phyloP scores from a whole-genome alignment of 2,888 invertebrate species.

The Biston betularia region DNA sequence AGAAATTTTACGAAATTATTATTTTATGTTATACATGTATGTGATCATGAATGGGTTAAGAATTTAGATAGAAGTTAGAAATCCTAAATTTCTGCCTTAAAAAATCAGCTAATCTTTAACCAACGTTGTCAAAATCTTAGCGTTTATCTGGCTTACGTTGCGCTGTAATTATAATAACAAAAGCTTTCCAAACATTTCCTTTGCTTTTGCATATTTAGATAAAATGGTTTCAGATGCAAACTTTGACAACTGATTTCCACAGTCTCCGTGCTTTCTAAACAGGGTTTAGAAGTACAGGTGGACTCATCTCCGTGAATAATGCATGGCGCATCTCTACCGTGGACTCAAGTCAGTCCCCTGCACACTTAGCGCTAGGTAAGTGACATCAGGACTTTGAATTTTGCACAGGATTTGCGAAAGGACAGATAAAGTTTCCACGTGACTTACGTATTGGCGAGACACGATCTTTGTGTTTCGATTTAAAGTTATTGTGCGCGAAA shows the following conservation, averaged over 20 bases:
- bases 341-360: constrained; percentile 38
- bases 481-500: constrained; percentile 11
- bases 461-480: constrained; percentile 13
- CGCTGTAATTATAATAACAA: no score
- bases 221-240: background rate
- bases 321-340: constrained; percentile 45
- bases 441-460: constrained; percentile 14
- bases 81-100: no score
- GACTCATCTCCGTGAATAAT: constrained; percentile 51
- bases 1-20: no score
- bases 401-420: constrained; percentile 18
- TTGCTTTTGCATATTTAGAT: no score
- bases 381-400: constrained; percentile 36
- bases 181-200: no score
- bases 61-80: no score
- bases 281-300: constrained; percentile 42
- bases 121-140: no score
- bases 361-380: constrained; percentile 40
- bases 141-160: no score
- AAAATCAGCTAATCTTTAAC: no score
- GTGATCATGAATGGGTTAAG: no score
- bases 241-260: background rate
- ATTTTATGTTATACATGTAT: no score
- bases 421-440: constrained; percentile 17
- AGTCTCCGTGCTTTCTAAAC: constrained; percentile 44